Evolutionary conservation across 2,888 invertebrate genomes (phyloP), one percentile per base, ranked within the genome.

Genomic region (Trissoscelio sp.): DNA sequence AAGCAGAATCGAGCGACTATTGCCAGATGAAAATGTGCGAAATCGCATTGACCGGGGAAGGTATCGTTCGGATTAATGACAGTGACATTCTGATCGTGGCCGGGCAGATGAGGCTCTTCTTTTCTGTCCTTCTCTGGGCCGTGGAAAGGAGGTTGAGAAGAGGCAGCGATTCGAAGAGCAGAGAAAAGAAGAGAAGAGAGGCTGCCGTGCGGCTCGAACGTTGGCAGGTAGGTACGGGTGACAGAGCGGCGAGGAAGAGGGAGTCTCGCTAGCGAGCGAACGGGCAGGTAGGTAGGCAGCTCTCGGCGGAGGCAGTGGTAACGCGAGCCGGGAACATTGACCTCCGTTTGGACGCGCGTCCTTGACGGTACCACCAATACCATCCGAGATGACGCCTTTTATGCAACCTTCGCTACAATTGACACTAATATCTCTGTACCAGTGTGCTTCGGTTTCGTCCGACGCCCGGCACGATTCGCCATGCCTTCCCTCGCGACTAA

Each of bases 331-430:
- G 85, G 89, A 88, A 86, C 89, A 83, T 88, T 89, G 89, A 89
- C 89, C 89, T 87, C 87, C 83, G 87, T 87, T 89, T 89, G 88
- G 88, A 88, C 82, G 85, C 83, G 86, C 89, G 89, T 89, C 89
- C 89, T 89, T 89, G 89, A 89, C 86, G 87, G 86, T 86, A 87
- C 88, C 85, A 66, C 82, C 81, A 81, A 75, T 79, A 79, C 81
- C 78, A 81, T 79, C 78, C 31, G 66, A 88, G 87, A 89, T 88
- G 88, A 86, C 88, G 87, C 85, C 85, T 79, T 89, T 89, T 89
- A 89, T 89, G 89, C 88, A 89, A 89, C 86, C 85, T 83, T 83
- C 81, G 83, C 86, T 86, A 87, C 87, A 88, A 88, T 88, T 80
- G 80, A 78, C 81, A 74, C 78, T 82, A 79, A 82, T 82, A 82